Evolutionary conservation across 2,797 vertebrate species (phyloP).

Genomic region (Meda fulgida): DNA sequence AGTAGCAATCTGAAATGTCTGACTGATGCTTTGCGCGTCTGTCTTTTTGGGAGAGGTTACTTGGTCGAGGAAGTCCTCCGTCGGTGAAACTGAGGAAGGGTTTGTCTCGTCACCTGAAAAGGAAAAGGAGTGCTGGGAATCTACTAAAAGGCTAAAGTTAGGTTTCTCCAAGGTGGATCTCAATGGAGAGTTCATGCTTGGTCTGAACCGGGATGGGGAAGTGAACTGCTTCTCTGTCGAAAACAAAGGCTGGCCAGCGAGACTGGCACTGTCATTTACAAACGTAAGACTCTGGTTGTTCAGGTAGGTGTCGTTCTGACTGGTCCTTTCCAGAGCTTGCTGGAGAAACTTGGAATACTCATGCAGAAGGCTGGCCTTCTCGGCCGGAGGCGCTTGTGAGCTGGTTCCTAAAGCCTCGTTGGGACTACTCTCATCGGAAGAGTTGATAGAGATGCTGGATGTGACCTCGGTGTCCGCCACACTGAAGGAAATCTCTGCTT

Average conservation of each 20-base stretch:
- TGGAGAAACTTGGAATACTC: conserved; percentile 99
- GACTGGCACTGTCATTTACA: conserved; percentile 92
- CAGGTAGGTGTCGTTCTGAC: conserved; percentile 99
- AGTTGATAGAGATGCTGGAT: conserved; percentile 98
- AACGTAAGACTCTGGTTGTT: conserved; percentile 96
- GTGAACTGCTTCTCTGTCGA: conserved; percentile 95
- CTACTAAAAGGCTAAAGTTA: conserved; percentile 95
- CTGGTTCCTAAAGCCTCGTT: conserved; percentile 85
- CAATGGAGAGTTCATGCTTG: conserved; percentile 93
- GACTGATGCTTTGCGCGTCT: conserved; percentile 90
- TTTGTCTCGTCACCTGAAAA: conserved; percentile 97
- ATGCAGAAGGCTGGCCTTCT: conserved; percentile 98
- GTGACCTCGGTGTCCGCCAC: conserved; percentile 96
- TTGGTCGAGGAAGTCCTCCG: conserved; percentile 97
- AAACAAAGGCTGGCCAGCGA: conserved; percentile 92
- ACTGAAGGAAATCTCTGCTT: conserved; percentile 95
- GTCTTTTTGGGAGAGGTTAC: conserved; percentile 97
- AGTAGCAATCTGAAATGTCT: conserved; percentile 95
- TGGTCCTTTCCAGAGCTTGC: conserved; percentile 98
- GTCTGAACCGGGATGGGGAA: conserved; percentile 92
- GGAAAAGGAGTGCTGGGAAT: conserved; percentile 96
- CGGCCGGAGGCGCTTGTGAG: conserved; percentile 86
- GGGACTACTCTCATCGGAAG: conserved; percentile 89
- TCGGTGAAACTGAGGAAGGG: conserved; percentile 90
- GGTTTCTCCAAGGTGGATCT: conserved; percentile 95